Evolutionary conservation across 2,797 vertebrate genomes (phyloP).

Genomic region (Enteromius trimaculatus): DNA sequence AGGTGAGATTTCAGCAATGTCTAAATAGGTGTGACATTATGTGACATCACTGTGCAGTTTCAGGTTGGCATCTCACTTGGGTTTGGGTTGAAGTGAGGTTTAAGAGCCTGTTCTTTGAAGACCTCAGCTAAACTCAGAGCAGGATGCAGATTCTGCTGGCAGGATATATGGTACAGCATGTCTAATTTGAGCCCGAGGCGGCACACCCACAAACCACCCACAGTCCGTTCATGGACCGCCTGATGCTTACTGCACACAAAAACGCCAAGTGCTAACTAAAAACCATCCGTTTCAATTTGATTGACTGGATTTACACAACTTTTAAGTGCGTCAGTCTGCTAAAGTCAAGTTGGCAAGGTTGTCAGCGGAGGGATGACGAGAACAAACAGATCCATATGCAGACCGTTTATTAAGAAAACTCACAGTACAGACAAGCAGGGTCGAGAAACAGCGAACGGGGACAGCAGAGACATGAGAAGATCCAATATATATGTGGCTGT

Average conservation of each 20-base stretch:
- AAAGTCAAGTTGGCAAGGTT: not conserved
- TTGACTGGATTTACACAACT: not conserved
- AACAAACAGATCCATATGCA: no score
- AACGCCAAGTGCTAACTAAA: not conserved
- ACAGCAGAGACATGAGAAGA: no score
- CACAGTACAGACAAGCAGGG: no score
- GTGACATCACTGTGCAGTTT: not conserved
- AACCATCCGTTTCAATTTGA: not conserved
- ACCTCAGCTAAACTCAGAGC: slow-evolving; percentile 29
- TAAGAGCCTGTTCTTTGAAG: not conserved
- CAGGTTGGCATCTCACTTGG: not conserved
- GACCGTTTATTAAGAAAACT: no score
- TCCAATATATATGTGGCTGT: no score
- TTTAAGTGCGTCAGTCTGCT: not conserved
- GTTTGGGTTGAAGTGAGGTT: slow-evolving; percentile 9
- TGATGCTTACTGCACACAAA: slow-evolving; percentile 17
- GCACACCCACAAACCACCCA: slow-evolving; percentile 25
- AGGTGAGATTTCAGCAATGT: slow-evolving; percentile 15
- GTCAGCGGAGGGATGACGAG: no score
- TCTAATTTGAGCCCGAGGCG: slow-evolving; percentile 29
- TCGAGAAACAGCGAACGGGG: no score
- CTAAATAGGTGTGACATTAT: not conserved
- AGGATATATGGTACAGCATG: slow-evolving; percentile 12
- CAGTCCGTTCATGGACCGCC: not conserved
- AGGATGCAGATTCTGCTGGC: slow-evolving; percentile 19